Evolutionary conservation across 2,113 vertebrate genomes (phyloP), one percentile per base, ranked within the genome.

Genomic region (Dascyllus trimaculatus): DNA sequence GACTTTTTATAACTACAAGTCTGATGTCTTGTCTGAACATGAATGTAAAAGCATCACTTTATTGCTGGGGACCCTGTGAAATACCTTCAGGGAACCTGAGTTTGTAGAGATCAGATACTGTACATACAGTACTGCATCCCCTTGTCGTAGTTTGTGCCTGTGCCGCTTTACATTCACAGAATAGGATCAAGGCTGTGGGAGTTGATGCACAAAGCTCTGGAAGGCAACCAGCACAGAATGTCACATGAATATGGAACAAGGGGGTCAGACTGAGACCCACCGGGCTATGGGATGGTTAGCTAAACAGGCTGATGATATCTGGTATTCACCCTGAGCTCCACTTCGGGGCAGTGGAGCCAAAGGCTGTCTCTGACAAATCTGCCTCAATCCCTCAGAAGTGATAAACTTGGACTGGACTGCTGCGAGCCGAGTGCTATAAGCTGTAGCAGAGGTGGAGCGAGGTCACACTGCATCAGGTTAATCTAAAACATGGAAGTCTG

Each of bases 231-330:
- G 85, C 22, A 4, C 51, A 56, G 80, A 90, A 89, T 89, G 88
- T 88, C 80, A 91, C 86, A 90, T 92, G 85, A 88, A 90, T 92
- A 89, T 82, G 84, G 85, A 89, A 69, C 69, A 78, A 22, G 17
- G 73, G 35, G 90, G 84, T 88, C 82, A 64, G 68, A 45, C 51
- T 54, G 76, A 72, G 71, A 84, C 75, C 74, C 79, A 71, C 71
- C 43, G 11, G 75, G 63, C 71, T 81, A 61, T 58, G 17, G 43
- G 82, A 75, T 69, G 0, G 75, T 80, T 81, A 53, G 72, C 68
- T 70, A 59, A 84, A 76, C 70, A 61, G 64, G 35, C 64, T 74
- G 82, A 61, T 85, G 74, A 73, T 78, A 80, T 85, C 83, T 82
- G 38, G 58, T 85, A 71, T 85, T 74, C 81, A 79, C 62, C 80